phyloP scores from a whole-genome alignment of 2,888 invertebrate genomes.

The Quadroppia sp. region DNA sequence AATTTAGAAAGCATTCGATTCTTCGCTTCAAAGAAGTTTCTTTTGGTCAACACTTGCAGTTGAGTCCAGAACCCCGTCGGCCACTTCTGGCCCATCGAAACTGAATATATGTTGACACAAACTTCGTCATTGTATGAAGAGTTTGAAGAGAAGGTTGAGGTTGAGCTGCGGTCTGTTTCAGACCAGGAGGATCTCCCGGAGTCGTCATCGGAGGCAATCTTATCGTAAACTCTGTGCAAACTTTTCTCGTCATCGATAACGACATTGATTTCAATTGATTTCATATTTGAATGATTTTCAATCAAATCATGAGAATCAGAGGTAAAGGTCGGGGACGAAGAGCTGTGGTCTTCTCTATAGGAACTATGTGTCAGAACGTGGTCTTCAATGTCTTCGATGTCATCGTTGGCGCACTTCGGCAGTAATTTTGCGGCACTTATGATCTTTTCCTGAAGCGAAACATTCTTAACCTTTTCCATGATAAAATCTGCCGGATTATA shows the following conservation, averaged over 20 bases:
- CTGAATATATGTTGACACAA: constrained; percentile 9
- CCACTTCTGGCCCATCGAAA: constrained; percentile 55
- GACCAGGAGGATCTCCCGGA: constrained; percentile 62
- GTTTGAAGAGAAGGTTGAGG: constrained; percentile 43
- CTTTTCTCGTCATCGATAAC: background rate
- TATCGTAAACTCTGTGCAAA: constrained; percentile 22
- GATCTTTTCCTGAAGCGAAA: constrained; percentile 65
- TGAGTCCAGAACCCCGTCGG: constrained; percentile 75
- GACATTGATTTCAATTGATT: background rate
- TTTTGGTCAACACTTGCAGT: constrained; percentile 67
- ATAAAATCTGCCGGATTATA: constrained; percentile 82
- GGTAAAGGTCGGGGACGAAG: background rate
- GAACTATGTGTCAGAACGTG: background rate
- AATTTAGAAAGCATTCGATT: constrained; percentile 70
- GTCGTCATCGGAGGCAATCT: constrained; percentile 58
- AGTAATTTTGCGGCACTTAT: constrained; percentile 64
- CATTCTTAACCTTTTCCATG: constrained; percentile 70
- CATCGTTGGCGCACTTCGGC: constrained; percentile 53
- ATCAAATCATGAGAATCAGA: constrained; percentile 1
- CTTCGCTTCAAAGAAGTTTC: constrained; percentile 70
- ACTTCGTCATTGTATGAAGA: constrained; percentile 36
- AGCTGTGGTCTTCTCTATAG: constrained; percentile 7
- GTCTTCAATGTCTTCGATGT: constrained; percentile 8
- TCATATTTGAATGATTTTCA: background rate
- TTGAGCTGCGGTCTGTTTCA: constrained; percentile 61